Percentiles rank a stretch among this genome's conserved stretches.
phyloP scores from a whole-genome alignment of 2,113 vertebrate species.

The Peromyscus maniculatus region DNA sequence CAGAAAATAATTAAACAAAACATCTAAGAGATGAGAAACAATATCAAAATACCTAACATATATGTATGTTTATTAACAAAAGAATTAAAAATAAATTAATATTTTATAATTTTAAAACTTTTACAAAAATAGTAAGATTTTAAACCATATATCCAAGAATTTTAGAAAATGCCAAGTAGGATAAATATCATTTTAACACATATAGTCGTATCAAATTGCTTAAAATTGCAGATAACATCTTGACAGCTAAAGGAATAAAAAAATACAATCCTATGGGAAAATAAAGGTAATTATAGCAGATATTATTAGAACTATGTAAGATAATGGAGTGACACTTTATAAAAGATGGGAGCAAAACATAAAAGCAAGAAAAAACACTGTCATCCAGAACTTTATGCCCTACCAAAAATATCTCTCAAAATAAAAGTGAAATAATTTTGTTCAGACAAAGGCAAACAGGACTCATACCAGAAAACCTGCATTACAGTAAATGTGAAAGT shows the following conservation, averaged over 20 bases:
- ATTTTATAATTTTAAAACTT: background rate
- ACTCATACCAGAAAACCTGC: background rate
- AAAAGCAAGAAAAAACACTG: background rate
- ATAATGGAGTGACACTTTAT: background rate
- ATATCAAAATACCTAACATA: background rate
- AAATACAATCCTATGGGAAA: background rate
- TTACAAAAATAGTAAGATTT: background rate
- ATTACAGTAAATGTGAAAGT: background rate
- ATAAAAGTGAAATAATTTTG: constrained; percentile 35
- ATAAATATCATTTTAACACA: constrained; percentile 18
- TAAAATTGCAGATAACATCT: constrained; percentile 38
- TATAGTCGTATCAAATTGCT: background rate
- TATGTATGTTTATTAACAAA: background rate
- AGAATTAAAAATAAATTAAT: background rate
- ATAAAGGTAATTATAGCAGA: background rate
- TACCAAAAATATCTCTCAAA: constrained; percentile 25
- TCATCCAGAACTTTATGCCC: background rate
- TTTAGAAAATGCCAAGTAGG: background rate
- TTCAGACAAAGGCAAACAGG: background rate
- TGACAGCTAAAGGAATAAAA: background rate
- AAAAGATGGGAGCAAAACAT: background rate
- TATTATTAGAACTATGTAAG: background rate
- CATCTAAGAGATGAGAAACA: background rate
- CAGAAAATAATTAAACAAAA: background rate
- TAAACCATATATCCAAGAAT: background rate